A percentile compares a stretch with the other conserved stretches of the same genome.
Evolutionary conservation across 2,113 vertebrate genomes (phyloP).

Genomic region (Hassar affinis): DNA sequence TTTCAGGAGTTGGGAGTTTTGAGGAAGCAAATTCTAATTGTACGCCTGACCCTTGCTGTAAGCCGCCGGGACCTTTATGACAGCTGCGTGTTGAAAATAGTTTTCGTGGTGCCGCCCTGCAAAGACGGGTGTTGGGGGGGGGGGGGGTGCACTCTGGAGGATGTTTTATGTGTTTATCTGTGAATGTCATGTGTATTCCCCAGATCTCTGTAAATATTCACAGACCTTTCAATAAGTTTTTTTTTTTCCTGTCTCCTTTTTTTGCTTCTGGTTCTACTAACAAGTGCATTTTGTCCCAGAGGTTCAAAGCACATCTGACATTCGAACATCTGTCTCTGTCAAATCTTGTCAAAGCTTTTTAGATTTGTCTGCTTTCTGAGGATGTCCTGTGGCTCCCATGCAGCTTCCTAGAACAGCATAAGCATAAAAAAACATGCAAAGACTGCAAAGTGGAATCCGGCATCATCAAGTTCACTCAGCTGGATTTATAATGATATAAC

Average conservation of each 20-base stretch:
- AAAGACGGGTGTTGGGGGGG: too few relatives aligned
- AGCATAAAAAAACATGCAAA: not conserved
- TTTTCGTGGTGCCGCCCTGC: not conserved
- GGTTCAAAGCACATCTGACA: conserved; percentile 11
- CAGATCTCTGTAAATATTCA: conserved; percentile 15
- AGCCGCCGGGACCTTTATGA: conserved; percentile 20
- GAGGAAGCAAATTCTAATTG: conserved; percentile 28
- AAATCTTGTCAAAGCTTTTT: not conserved
- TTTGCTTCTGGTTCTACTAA: not conserved
- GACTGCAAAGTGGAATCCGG: not conserved
- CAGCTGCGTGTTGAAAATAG: conserved; percentile 7
- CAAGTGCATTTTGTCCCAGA: not conserved
- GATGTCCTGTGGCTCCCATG: not conserved
- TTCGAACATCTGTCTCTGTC: conserved; percentile 26
- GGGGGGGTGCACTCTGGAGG: not conserved
- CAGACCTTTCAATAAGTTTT: not conserved
- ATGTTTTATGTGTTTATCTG: not conserved
- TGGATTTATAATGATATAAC: not conserved
- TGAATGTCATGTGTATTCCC: conserved; percentile 22
- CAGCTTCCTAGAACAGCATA: not conserved
- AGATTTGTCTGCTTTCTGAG: not conserved
- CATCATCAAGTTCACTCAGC: not conserved
- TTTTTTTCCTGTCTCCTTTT: not conserved
- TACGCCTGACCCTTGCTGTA: not conserved
- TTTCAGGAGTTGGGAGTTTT: not conserved